Base-by-base conservation (phyloP, 2,888 invertebrate species). In the Phytoseiulus persimilis region DNA sequence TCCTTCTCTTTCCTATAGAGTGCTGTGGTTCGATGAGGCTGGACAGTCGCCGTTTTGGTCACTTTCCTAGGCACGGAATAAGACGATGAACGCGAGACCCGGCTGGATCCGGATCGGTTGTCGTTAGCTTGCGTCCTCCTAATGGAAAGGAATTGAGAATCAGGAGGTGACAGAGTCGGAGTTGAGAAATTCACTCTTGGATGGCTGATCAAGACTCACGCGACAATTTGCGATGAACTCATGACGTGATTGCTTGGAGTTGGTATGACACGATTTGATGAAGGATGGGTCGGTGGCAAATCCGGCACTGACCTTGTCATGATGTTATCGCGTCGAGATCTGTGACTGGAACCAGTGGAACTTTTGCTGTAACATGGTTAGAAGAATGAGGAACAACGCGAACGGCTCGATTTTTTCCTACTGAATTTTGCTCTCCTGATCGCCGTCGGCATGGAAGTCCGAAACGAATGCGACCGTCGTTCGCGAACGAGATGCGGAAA, bases 251-350 rank as follows among this genome's bases (percentile, higher is more conserved):
- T 87, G 87, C 87, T 87, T 9, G 87, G 87, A n/a, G 87, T 87
- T 33, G 87, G 32, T 32, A 87, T 87, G 32, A 33, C 87, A 39
- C 32, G n/a, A 87, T 65, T 65, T 23, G 65, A 65, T 65, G 65
- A 28, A 33, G 87, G 32, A 87, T 87, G 87, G n/a, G 87, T 39
- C 87, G 87, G 87, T 23, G 87, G 87, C 45, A 87, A 87, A 87
- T 87, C 87, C 28, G 87, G 87, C 45, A 87, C 87, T n/a, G 87
- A 87, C 87, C 87, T 87, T 9, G 87, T 87, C 87, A 87, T 87
- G 45, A 87, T 87, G 18, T 87, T 87, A 31, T 87, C 87, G 28
- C 87, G 87, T 31, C 87, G 32, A 33, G 87, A 87, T 33, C 87
- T 33, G 33, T 87, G 87, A 33, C 39, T 87, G 9, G 87, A 87